phyloP scores from a whole-genome alignment of 2,888 invertebrate species.

The Mechanitis messenoides region DNA sequence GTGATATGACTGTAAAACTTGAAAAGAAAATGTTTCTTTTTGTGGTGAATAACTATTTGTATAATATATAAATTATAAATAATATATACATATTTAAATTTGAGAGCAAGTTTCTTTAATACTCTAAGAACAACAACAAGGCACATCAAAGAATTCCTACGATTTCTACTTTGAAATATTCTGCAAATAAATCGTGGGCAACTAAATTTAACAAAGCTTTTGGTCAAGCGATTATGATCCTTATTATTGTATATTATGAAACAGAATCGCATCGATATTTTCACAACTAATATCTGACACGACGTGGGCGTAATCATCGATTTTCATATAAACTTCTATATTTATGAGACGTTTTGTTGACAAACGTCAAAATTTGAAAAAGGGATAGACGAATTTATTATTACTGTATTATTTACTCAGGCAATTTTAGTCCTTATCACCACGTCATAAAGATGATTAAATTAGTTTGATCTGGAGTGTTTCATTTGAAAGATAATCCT shows the following conservation, averaged over 20 bases:
- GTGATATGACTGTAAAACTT: no score
- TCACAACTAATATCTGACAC: slow-evolving; percentile 1
- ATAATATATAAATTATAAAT: no score
- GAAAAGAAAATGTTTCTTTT: no score
- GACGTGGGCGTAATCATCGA: slow-evolving; percentile 25
- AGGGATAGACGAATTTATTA: slow-evolving; percentile 10
- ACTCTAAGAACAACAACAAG: no score
- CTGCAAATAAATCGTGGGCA: no score
- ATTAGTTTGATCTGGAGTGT: slow-evolving; percentile 8
- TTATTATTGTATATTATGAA: no score
- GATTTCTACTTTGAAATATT: no score
- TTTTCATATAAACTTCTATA: slow-evolving; percentile 27
- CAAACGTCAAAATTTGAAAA: slow-evolving; percentile 28
- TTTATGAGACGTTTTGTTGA: slow-evolving; percentile 31
- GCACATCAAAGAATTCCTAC: no score
- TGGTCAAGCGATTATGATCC: no score
- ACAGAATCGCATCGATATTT: background rate
- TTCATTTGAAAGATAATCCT: slow-evolving; percentile 27
- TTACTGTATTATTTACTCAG: background rate
- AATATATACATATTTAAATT: background rate
- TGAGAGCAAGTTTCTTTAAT: no score
- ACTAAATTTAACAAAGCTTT: no score
- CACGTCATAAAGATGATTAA: background rate
- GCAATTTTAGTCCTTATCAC: background rate
- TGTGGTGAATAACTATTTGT: no score